These are phyloP conservation scores for Cerceris ruficornis DNA, from an alignment of 2,888 invertebrate species.

Conservation along the genomic window DNA sequence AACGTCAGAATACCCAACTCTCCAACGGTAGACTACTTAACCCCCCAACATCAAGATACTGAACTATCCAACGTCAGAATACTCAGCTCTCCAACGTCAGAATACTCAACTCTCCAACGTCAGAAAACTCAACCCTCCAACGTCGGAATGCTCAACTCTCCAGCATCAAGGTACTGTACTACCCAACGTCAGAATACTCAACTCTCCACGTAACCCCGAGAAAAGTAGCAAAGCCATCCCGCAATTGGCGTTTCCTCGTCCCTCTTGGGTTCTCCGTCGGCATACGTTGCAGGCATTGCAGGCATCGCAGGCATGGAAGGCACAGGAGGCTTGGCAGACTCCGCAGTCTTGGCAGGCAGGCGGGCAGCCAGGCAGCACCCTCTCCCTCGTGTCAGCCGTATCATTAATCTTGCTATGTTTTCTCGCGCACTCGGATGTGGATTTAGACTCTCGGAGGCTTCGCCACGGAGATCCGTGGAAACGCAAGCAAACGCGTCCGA, in stretches of 20 bases:
- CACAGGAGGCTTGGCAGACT: conserved; percentile 51
- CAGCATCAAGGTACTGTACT: too few species aligned
- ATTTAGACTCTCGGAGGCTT: conserved; percentile 76
- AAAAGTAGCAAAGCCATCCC: conserved; percentile 73
- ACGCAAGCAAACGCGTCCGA: conserved; percentile 61
- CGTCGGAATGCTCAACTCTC: conserved; percentile 17
- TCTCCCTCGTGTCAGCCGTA: conserved; percentile 78
- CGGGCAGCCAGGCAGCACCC: conserved; percentile 60
- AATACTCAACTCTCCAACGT: too few species aligned
- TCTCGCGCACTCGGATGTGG: conserved; percentile 81
- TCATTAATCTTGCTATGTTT: conserved; percentile 82
- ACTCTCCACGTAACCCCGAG: conserved; percentile 46
- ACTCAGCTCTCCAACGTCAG: too few species aligned
- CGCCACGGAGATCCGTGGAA: conserved; percentile 73
- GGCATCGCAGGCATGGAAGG: conserved; percentile 47
- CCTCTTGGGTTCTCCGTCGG: conserved; percentile 36
- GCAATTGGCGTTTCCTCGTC: conserved; percentile 65
- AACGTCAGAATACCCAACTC: too few species aligned
- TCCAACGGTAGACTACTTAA: too few species aligned
- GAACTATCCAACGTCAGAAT: too few species aligned
- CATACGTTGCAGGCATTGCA: conserved; percentile 55
- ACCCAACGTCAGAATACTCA: too few species aligned
- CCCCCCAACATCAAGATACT: too few species aligned
- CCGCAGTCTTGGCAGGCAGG: conserved; percentile 60
- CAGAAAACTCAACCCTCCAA: conserved; percentile 17